Base-by-base conservation (phyloP, 2,888 invertebrate species). In the Escarpia spicata region DNA sequence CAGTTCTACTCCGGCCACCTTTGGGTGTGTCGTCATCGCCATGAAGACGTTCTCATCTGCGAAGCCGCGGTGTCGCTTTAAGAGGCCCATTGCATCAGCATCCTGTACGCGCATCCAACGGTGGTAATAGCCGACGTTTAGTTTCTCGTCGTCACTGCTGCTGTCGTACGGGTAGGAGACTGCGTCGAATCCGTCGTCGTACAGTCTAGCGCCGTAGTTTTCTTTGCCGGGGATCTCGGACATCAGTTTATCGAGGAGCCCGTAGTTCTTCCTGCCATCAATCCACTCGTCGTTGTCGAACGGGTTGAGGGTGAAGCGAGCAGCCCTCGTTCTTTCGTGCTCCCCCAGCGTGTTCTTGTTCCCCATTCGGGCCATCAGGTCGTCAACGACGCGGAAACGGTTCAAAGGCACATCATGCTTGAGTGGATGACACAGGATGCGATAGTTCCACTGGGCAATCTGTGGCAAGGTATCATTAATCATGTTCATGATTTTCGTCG, bases 401-500 rank as follows among this genome's bases (percentile, higher is more conserved):
- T 92, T 60, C 93, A 92, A 15, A 94, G 92, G 90, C 93, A 12
- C 60, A 44, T 94, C 93, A 0, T 45, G 31, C 12, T 93, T 91
- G n/a, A 95, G 19, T 2, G 94, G 94, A 91, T 95, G 95, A 92
- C 95, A 95, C 37, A 94, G 90, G 37, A 95, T 95, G 43, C 95
- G 93, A 91, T 95, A 95, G 93, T 93, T 93, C 93, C 93, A 93
- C 92, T 93, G 93, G 2, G 93, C 93, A 12, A 75, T 58, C 60
- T n/a, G 31, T 19, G 43, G 58, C 15, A 75, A 44, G 2, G 91
- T 92, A 90, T 93, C 94, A 44, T 94, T 93, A 3, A 93, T 92
- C n/a, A 94, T 92, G 91, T 43, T 93, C 37, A 94, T 93, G 92
- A 95, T 95, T 3, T 94, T 95, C 19, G 94, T 95, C 1, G 95